Base-by-base conservation (phyloP, 2,113 vertebrate genomes). In the Ursus arctos region DNA sequence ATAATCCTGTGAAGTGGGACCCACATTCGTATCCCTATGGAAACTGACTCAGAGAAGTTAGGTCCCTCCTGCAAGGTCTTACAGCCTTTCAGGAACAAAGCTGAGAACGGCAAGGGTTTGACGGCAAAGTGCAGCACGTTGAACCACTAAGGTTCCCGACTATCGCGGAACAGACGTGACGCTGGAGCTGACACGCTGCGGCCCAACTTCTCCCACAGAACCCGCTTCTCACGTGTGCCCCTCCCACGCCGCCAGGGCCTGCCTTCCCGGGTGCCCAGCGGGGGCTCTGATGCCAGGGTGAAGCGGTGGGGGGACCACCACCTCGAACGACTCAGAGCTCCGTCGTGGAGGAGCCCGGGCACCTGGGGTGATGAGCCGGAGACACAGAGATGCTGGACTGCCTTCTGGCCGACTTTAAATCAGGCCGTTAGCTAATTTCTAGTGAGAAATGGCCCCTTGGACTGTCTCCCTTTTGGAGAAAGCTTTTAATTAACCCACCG, bases 401-500 rank as follows among this genome's bases (percentile, higher is more conserved):
- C 0, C 0, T 26, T 53, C 61, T 28, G 55, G 43, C 15, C 12
- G 67, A 76, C 40, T 67, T 57, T n/a, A n/a, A 53, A 71, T 76
- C 76, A 69, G 33, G 47, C 57, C 8, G 24, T 51, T 16, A 36
- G 82, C 2, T 51, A 8, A 90, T 59, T 87, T 77, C 67, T 9
- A 36, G 84, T 28, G 43, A 95, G 88, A 51, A 47, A 40, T n/a
- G 65, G 22, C 67, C 69, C 43, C 18, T 85, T 76, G 26, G 76
- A 93, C 11, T 15, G 71, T 49, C 71, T 95, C 26, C 28, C 21
- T 61, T 79, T 72, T 4, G 5, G 33, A 92, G 76, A 83, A 96
- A 63, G 83, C 61, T 88, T 94, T 93, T 77, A 82, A 92, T 95
- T 85, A 95, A 87, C 81, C 94, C 61, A 51, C 49, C 0, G 22